Evolutionary conservation across 1,140 invertebrate species (phyloP).

Genomic region (Drosophila malerkotliana): DNA sequence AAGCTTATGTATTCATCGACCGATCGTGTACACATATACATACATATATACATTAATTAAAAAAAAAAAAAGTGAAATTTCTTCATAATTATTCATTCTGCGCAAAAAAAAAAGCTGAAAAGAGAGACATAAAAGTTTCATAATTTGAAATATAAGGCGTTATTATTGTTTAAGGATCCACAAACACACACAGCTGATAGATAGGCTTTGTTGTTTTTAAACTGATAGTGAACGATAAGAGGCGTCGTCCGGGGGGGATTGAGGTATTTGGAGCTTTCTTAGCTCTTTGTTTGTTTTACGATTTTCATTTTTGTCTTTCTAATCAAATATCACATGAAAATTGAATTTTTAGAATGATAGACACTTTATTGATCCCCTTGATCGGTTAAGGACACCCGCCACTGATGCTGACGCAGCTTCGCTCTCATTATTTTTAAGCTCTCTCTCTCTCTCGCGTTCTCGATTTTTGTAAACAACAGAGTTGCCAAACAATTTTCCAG

Average conservation of each 20-base stretch:
- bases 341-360: not conserved
- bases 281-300: not conserved
- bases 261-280: not conserved
- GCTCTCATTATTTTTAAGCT: not conserved
- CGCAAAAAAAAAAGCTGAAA: not conserved
- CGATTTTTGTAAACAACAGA: conserved; percentile 2
- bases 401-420: conserved; percentile 8
- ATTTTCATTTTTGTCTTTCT: not conserved
- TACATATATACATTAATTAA: conserved; percentile 1
- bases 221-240: not conserved
- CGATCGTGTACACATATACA: conserved; percentile 13
- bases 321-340: not conserved
- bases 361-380: not conserved
- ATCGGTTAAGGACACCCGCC: not conserved
- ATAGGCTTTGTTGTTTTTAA: conserved; percentile 1
- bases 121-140: not conserved
- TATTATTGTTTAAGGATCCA: conserved; percentile 30
- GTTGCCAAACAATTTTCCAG: conserved; percentile 27
- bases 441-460: conserved; percentile 5
- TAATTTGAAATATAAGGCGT: conserved; percentile 5
- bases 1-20: conserved; percentile 22
- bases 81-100: conserved; percentile 9
- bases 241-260: not conserved
- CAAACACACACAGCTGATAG: conserved; percentile 47
- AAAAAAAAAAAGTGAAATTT: conserved; percentile 35